phyloP scores from a whole-genome alignment of 2,113 vertebrate genomes.

The Neogale vison region DNA sequence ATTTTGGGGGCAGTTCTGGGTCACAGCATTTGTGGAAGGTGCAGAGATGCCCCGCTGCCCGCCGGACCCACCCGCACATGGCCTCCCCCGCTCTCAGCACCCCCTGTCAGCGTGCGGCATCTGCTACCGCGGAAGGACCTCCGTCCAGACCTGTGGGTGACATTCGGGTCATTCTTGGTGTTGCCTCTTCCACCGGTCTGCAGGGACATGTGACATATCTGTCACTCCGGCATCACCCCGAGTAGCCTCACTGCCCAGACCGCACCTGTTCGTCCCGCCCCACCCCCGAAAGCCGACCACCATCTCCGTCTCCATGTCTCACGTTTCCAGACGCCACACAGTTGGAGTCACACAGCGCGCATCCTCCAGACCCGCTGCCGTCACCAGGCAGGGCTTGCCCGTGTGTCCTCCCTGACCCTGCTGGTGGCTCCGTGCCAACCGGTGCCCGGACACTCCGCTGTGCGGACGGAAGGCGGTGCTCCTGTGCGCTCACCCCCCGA shows the following conservation, averaged over 20 bases:
- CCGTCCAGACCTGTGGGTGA: not conserved
- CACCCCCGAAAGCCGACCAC: no score
- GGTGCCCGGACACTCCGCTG: no score
- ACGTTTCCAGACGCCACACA: not conserved
- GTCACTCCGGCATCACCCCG: no score
- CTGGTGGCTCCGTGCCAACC: no score
- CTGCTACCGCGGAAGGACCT: not conserved
- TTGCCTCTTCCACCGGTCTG: not conserved
- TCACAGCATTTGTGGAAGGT: no score
- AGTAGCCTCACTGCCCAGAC: not conserved
- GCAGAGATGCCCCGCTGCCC: not conserved
- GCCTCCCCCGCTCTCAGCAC: not conserved
- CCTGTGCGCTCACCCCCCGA: no score
- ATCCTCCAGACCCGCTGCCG: not conserved
- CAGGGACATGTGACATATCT: no score
- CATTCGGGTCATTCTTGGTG: not conserved
- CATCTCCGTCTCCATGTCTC: fast-evolving
- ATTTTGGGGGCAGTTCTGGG: not conserved
- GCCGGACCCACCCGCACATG: fast-evolving
- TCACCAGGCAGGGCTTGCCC: not conserved
- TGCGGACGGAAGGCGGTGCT: not conserved
- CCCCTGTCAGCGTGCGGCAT: not conserved
- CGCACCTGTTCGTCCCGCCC: not conserved
- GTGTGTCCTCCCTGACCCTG: not conserved
- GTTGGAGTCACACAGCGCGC: fast-evolving